A percentile compares a stretch with the other conserved stretches of the same genome.
These are phyloP conservation scores for Myzus persicae DNA, from an alignment of 1,140 invertebrate genomes.

Conservation along the genomic window DNA sequence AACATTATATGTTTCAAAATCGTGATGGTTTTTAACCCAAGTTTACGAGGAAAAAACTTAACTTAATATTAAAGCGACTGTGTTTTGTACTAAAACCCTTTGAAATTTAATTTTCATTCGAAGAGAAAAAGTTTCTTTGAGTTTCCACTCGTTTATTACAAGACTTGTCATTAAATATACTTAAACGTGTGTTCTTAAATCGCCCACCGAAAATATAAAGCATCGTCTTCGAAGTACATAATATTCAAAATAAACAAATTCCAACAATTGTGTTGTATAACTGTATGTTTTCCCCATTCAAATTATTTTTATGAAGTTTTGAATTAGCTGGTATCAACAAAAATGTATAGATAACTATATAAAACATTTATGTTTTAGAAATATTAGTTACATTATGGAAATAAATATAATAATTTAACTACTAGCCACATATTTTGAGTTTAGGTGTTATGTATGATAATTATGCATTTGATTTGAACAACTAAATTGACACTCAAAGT, in stretches of 20 bases:
- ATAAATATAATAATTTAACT: background rate
- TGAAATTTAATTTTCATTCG: background rate
- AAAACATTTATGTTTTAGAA: no score
- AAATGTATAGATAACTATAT: background rate
- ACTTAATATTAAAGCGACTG: background rate
- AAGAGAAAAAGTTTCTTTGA: background rate
- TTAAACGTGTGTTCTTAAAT: background rate
- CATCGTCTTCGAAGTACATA: background rate
- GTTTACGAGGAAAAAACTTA: slow-evolving; percentile 3
- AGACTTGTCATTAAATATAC: background rate
- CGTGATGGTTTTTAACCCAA: background rate
- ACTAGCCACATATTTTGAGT: no score
- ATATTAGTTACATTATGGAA: no score
- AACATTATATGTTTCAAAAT: slow-evolving; percentile 10
- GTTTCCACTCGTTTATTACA: background rate
- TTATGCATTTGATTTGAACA: background rate
- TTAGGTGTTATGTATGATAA: background rate
- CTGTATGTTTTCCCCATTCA: background rate
- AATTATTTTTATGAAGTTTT: background rate
- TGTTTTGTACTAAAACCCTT: background rate
- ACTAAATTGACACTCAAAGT: background rate
- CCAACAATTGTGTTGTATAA: background rate
- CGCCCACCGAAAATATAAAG: background rate
- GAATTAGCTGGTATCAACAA: background rate
- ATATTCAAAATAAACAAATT: background rate